phyloP scores from a whole-genome alignment of 2,113 vertebrate species.

The Thunnus thynnus region DNA sequence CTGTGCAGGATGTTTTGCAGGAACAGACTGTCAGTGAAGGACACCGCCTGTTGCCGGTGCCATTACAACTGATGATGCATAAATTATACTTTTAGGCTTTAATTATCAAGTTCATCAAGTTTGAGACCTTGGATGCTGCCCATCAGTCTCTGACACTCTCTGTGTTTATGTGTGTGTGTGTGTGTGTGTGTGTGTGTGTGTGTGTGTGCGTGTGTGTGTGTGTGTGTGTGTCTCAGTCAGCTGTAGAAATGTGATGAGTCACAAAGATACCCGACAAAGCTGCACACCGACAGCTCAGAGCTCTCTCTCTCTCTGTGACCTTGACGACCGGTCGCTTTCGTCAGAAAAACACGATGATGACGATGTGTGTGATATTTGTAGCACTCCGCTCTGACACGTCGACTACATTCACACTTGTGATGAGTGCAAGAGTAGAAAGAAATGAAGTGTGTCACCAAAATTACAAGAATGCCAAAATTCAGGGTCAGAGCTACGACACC shows the following conservation, averaged over 20 bases:
- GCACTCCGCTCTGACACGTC: not conserved
- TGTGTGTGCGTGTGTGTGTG: not conserved
- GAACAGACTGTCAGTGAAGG: not conserved
- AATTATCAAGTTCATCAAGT: not conserved
- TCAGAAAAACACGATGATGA: not conserved
- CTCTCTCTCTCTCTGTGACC: constrained; percentile 7
- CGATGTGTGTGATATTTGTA: constrained; percentile 18
- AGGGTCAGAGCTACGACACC: not conserved
- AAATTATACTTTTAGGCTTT: not conserved
- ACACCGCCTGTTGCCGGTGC: not conserved
- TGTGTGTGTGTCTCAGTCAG: not conserved
- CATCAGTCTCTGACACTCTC: not conserved
- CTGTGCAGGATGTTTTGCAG: not conserved
- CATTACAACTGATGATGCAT: not conserved
- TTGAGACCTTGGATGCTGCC: not conserved
- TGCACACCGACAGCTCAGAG: constrained; percentile 7
- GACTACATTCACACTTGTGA: constrained; percentile 30
- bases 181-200: not conserved
- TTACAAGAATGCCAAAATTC: not conserved
- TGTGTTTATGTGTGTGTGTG: not conserved
- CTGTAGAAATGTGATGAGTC: constrained; percentile 48
- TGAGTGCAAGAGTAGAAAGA: not conserved
- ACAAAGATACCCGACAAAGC: constrained; percentile 6
- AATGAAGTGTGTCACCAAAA: not conserved
- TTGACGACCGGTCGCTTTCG: not conserved